Base-by-base conservation (phyloP, 2,888 invertebrate species). In the Apodemia duryi region DNA sequence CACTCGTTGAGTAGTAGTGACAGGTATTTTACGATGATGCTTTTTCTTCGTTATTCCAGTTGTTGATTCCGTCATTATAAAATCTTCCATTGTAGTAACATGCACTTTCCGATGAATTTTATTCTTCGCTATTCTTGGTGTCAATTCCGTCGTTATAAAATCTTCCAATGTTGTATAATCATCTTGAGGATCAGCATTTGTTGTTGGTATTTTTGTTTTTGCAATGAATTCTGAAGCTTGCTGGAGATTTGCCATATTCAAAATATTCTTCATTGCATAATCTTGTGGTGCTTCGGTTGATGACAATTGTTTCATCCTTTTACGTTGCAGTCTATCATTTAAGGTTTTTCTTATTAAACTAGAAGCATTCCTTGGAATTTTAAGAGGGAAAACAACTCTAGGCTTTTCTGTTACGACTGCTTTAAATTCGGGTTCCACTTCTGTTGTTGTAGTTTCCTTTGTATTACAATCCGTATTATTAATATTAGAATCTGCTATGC, bases 191-290 rank as follows among this genome's bases (percentile, higher is more conserved):
- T 75, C 72, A 49, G 69, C 63, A 65, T 54, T 72, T 11, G 74
- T 72, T 29, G 75, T 75, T 67, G 74, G 77, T n/a, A 84, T 80
- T 72, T 85, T 82, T 7, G 83, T 81, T 75, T 77, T 83, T 52
- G 82, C 80, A 66, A 88, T 85, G 73, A 89, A 88, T 75, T 91
- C 86, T 1, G 91, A 86, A 54, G 91, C 87, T 41, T 89, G 85
- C 46, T 88, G 84, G 71, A 87, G 79, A 74, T 84, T 83, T 13
- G 85, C 82, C 72, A 84, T 79, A 54, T 82, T 84, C 65, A 83
- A 84, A 43, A 86, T 73, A 72, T 86, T 84, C 73, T 83, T 84
- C 65, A 84, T 74, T 62, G 79, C 68, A 67, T 84, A 79, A 61
- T 86, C 84, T 70, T 78, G 74, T 74, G 91, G 78, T 71, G 88